These are phyloP conservation scores for Bombus balteatus DNA, from an alignment of 1,140 invertebrate species.

Conservation along the genomic window DNA sequence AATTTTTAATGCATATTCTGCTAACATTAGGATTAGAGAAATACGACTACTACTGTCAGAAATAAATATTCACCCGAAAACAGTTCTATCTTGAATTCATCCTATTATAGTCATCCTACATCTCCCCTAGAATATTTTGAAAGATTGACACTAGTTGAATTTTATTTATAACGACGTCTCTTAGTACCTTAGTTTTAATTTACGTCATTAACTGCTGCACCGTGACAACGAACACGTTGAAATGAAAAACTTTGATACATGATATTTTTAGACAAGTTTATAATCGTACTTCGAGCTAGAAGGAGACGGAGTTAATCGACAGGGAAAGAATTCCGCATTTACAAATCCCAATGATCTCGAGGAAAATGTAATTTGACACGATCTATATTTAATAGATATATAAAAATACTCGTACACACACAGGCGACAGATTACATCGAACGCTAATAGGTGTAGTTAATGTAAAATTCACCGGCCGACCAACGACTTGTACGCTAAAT, in stretches of 20 bases:
- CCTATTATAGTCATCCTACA: too few relatives aligned
- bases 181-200: not conserved
- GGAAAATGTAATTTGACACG: not conserved
- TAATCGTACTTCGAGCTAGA: not conserved
- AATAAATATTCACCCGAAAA: not conserved
- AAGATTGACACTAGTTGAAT: not conserved
- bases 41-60: too few relatives aligned
- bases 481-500: constrained; percentile 31
- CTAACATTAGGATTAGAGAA: too few relatives aligned
- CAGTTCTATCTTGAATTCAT: not conserved
- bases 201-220: not conserved
- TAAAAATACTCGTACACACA: not conserved
- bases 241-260: not conserved
- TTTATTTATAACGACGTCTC: not conserved
- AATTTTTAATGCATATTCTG: too few relatives aligned
- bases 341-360: not conserved
- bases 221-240: not conserved
- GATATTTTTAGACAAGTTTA: not conserved
- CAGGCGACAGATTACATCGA: constrained; percentile 1
- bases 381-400: constrained; percentile 19
- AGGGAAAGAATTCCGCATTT: not conserved
- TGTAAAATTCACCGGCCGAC: constrained; percentile 18
- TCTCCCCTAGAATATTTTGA: too few relatives aligned
- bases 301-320: not conserved
- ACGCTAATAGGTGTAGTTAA: constrained; percentile 33